phyloP scores from a whole-genome alignment of 1,140 invertebrate genomes.

The Lasaia peninsularis region DNA sequence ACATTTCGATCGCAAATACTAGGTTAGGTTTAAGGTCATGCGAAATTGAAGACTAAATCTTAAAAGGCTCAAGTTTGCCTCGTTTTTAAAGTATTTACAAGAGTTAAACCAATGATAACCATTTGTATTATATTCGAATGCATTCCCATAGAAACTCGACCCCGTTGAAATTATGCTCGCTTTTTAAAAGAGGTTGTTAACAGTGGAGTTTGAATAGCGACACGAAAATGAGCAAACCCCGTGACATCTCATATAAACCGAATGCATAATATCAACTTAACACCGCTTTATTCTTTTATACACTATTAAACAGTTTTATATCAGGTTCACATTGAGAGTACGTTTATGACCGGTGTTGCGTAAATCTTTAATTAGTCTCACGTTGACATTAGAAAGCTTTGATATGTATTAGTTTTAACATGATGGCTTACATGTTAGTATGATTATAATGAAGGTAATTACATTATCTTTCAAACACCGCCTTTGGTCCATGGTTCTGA shows the following conservation, averaged over 20 bases:
- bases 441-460: no score
- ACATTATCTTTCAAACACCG: no score
- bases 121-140: conserved; percentile 32
- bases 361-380: conserved; percentile 16
- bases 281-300: conserved; percentile 48
- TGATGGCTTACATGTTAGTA: not conserved
- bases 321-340: conserved; percentile 24
- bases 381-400: conserved; percentile 7
- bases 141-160: conserved; percentile 71
- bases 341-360: conserved; percentile 14
- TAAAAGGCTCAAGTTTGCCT: no score
- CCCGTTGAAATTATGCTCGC: conserved; percentile 73
- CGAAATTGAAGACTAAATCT: not conserved
- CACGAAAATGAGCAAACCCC: conserved; percentile 72
- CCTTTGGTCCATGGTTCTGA: no score
- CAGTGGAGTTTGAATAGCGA: conserved; percentile 68
- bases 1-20: conserved; percentile 26
- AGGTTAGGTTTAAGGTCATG: not conserved
- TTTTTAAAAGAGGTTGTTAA: conserved; percentile 75
- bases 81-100: not conserved
- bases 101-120: conserved; percentile 19
- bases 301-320: conserved; percentile 47
- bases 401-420: not conserved
- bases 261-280: conserved; percentile 68
- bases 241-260: conserved; percentile 55